Conservation (phyloP, 1,140 invertebrate genomes). For the Nylanderia fulva region DNA sequence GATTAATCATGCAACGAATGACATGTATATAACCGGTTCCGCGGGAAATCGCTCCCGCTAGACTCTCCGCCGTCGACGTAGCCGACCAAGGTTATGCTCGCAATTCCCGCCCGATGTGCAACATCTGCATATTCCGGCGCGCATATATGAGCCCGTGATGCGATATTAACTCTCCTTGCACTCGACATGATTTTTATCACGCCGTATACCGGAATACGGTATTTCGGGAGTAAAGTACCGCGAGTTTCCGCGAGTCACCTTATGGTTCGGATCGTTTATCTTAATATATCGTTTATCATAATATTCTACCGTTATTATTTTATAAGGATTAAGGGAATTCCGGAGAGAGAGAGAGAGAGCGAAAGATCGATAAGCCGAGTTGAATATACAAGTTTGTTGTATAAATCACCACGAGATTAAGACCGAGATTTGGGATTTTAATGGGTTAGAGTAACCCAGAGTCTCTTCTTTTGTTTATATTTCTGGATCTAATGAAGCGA, state of each 20-base stretch:
- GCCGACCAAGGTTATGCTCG: conserved; percentile 69
- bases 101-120: conserved; percentile 73
- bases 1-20: conserved; percentile 85
- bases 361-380: not conserved
- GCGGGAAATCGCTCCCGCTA: conserved; percentile 75
- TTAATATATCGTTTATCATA: conserved; percentile 36
- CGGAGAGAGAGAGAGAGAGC: not conserved
- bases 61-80: conserved; percentile 57
- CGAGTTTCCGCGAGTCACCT: not conserved
- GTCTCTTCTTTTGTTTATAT: no score
- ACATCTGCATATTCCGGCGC: conserved; percentile 78
- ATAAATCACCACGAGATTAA: not conserved
- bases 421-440: no score
- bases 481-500: no score
- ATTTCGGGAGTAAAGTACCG: conserved; percentile 2
- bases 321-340: not conserved
- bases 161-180: conserved; percentile 53
- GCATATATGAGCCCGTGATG: not conserved
- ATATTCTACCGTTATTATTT: conserved; percentile 11
- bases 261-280: conserved; percentile 14
- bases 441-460: no score
- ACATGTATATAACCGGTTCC: conserved; percentile 81
- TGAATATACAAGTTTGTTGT: not conserved
- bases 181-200: conserved; percentile 52
- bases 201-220: no score